phyloP scores from a whole-genome alignment of 1,140 invertebrate genomes.

The Drosophila repletoides region DNA sequence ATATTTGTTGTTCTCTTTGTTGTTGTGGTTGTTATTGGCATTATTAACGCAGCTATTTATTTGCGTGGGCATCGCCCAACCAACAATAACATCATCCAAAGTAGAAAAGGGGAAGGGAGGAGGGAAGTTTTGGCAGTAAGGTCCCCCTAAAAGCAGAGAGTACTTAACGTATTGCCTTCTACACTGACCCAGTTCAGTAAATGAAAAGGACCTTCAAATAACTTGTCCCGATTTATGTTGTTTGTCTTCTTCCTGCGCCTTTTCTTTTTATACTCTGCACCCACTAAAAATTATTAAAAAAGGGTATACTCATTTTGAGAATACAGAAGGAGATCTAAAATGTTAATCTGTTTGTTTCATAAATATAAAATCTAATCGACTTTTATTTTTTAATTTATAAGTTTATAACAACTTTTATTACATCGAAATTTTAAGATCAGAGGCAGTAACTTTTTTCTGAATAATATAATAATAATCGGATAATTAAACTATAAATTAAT shows the following conservation, averaged over 20 bases:
- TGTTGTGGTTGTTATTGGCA: slow-evolving; percentile 31
- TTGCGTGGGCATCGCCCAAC: slow-evolving; percentile 31
- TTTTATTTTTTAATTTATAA: too few species aligned
- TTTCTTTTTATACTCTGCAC: not conserved
- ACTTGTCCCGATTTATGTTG: slow-evolving; percentile 39
- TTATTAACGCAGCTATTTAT: slow-evolving; percentile 49
- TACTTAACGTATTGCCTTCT: slow-evolving; percentile 44
- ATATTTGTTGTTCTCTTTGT: slow-evolving; percentile 10
- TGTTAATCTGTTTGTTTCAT: slow-evolving; percentile 1
- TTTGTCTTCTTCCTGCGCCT: slow-evolving; percentile 16
- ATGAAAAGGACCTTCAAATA: slow-evolving; percentile 24
- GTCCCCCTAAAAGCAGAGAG: slow-evolving; percentile 11
- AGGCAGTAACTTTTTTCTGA: too few species aligned
- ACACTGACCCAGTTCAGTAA: slow-evolving; percentile 24
- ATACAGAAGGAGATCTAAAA: too few species aligned
- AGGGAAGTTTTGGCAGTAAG: not conserved
- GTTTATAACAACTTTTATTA: too few species aligned
- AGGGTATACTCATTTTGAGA: too few species aligned
- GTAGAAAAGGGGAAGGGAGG: not conserved
- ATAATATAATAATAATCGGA: too few species aligned
- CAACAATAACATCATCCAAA: slow-evolving; percentile 12
- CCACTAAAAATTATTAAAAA: too few species aligned
- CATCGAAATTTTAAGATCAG: too few species aligned
- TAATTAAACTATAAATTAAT: too few species aligned
- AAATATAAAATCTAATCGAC: too few species aligned